Evolutionary conservation across 1,140 invertebrate species (phyloP), one percentile per base, ranked within the genome.

Genomic region (Listronotus oregonensis): DNA sequence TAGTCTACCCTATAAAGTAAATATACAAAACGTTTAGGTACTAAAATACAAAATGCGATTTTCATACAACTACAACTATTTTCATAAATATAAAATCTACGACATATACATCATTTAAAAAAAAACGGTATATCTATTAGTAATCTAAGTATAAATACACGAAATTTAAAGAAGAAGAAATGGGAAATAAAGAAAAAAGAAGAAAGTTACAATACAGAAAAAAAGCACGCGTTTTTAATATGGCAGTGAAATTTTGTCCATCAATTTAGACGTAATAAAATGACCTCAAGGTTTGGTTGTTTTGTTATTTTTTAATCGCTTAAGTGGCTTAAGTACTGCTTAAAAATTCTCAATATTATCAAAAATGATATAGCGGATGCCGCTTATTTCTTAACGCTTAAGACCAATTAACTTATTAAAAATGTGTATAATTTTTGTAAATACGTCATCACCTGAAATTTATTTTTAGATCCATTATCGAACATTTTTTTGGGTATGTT

Each of bases 21-120:
- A 55, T 55, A 42, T 42, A 55, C 52, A 55, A 55, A 34, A 55
- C 17, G n/a, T 27, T 7, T 55, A 42, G 11, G 12, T 17, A 40
- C 34, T n/a, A 42, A 55, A 42, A 55, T 55, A 55, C 39, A 55
- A 55, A 3, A 31, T 37, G 7, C 27, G 15, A 8, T n/a, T 52
- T 52, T 52, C 2, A 14, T 52, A 52, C 15, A 49, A 7, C 18
- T 49, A 27, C 18, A 44, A 18, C n/a, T 49, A 49, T 27, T 27
- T 5, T 37, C 11, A 37, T 37, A 37, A 37, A 37, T 37, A 37
- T 37, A 46, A 46, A 17, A 15, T 46, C 1, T 46, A 46, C 43
- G 8, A 46, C 43, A 46, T 46, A 11, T 46, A 50, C 47, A 50
- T n/a, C 15, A 52, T 6, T 18, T 49, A 6, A 18, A 44, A 12